Conservation (phyloP, 2,113 vertebrate genomes). For the Hyperopisus bebe region DNA sequence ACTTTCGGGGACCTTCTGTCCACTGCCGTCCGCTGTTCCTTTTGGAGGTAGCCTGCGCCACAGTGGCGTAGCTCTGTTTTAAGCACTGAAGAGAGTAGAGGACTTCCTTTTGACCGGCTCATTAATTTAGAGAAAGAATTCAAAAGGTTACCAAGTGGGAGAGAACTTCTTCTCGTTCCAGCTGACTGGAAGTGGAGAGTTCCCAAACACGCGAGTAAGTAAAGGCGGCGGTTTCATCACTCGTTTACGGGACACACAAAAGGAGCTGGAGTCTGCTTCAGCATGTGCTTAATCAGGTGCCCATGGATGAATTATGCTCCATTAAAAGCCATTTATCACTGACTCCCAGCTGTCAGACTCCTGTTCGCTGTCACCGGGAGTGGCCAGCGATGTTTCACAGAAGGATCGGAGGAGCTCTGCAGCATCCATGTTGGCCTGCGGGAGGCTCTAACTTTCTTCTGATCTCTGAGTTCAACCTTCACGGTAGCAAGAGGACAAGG, state of each 20-base stretch:
- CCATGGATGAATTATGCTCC: constrained; percentile 9
- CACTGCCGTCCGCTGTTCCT: not conserved
- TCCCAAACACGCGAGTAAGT: not conserved
- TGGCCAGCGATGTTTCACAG: not conserved
- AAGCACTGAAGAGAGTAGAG: not conserved
- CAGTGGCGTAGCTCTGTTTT: not conserved
- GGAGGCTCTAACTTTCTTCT: constrained; percentile 68
- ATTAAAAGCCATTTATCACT: constrained; percentile 12
- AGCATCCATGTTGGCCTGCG: constrained; percentile 22
- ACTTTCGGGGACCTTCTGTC: not conserved
- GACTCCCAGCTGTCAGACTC: constrained; percentile 1
- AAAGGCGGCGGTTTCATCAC: not conserved
- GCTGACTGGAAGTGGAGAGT: not conserved
- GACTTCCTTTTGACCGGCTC: not conserved
- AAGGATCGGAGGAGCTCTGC: constrained; percentile 45
- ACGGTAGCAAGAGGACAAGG: constrained; percentile 41
- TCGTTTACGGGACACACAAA: not conserved
- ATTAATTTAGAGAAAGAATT: constrained; percentile 12
- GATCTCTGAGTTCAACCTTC: constrained; percentile 71
- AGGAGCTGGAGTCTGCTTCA: not conserved
- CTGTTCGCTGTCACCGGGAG: not conserved
- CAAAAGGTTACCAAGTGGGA: not conserved
- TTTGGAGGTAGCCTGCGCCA: not conserved
- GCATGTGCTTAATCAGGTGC: constrained; percentile 4
- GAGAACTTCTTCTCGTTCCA: not conserved